Evolutionary conservation across 2,797 vertebrate genomes (phyloP), one percentile per base, ranked within the genome.

Genomic region (Cephalopachus bancanus): DNA sequence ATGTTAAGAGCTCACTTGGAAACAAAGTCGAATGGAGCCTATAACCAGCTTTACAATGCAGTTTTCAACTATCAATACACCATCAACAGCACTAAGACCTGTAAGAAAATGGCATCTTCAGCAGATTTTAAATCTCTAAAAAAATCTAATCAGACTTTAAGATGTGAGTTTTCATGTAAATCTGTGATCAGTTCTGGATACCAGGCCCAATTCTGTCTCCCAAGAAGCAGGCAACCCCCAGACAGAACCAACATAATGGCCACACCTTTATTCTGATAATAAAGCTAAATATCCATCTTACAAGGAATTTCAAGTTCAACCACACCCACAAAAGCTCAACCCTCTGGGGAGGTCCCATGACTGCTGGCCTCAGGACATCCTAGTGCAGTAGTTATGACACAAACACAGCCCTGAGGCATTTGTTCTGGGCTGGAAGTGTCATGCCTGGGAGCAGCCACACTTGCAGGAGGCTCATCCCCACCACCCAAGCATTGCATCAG

Each of bases 61-160:
- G 37, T 16, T 9, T 49, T 79, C 20, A 65, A 44, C 57, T 76
- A 8, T 65, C 89, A 65, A 60, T 44, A 19, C 2, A 8, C 3
- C 49, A 71, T 20, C 51, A 10, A 65, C 75, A 49, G n/a, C 7
- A 90, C 49, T 55, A 75, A 67, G 53, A 83, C 37, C 22, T 19
- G 78, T 72, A 83, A 84, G 64, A 91, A 84, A 94, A 79, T 15
- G 74, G 15, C 14, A 89, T 86, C 78, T 89, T 5, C 4, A 55
- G 75, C 76, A 30, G 67, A 89, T 88, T 92, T 71, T 62, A 86
- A 83, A 59, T 83, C 44, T 57, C 59, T 55, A 84, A 57, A 57
- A 84, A 57, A 51, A 84, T 30, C 33, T 67, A 8, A 65, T 69
- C 33, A 49, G 74, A 85, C 2, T 83, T 96, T 55, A 92, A 87